Base-by-base conservation (phyloP, 2,888 invertebrate genomes). In the Torymus aiolomorphi region DNA sequence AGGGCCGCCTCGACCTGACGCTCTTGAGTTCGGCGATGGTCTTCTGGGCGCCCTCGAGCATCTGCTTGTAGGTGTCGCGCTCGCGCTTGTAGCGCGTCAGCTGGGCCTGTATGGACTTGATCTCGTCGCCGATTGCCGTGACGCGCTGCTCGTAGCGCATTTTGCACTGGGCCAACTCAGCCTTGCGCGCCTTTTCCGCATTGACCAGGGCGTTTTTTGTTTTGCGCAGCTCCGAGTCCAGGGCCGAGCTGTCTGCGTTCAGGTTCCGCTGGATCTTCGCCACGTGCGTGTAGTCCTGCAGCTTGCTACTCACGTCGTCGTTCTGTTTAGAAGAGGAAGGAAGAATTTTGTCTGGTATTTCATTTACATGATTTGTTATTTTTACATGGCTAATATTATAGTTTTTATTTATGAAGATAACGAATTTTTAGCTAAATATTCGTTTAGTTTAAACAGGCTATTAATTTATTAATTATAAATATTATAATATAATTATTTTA, bases 21-120 rank as follows among this genome's bases (percentile, higher is more conserved):
- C 89, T 91, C 88, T 95, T 96, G 24, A 96, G 92, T 83, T 96
- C 96, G 0, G 94, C 93, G 85, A 96, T 95, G 56, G 95, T 94
- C 90, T 95, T 95, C 88, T 97, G 97, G 0, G 97, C 96, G 13
- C 95, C 94, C 87, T 97, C 97, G 59, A 97, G 90, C 95, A 97
- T 96, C 88, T 97, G 96, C 84, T 96, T 96, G 87, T 96, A 97
- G 72, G 95, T 95, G 88, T 97, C 97, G 75, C 97, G 93, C 90
- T 97, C 97, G 80, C 96, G 92, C 88, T 96, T 96, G 88, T 97
- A 97, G 85, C 96, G 93, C 24, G 95, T 92, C 2, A 91, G 86
- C 92, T 96, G 96, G 82, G 93, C 93, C 89, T 97, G 97, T 86
- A 97, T 92, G 10, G 96, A 94, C 84, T 95, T 95, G 56, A 97